These are phyloP conservation scores for Platypus cylindrus DNA, from an alignment of 2,888 invertebrate species.

Conservation along the genomic window DNA sequence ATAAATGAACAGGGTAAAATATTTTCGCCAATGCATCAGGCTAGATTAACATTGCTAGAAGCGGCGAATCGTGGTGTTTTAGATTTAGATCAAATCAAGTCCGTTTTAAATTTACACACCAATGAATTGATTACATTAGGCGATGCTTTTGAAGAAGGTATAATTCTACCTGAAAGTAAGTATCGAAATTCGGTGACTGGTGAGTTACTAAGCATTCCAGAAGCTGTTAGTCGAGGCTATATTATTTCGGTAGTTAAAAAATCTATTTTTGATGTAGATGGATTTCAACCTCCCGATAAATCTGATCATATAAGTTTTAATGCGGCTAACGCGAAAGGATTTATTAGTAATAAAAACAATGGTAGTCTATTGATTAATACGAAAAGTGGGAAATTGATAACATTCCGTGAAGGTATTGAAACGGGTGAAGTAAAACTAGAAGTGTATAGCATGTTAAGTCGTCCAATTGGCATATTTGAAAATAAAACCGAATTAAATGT, in stretches of 20 bases:
- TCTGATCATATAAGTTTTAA: conserved; percentile 77
- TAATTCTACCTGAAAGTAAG: conserved; percentile 62
- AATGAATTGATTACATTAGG: conserved; percentile 70
- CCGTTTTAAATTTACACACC: conserved; percentile 67
- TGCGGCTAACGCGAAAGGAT: conserved; percentile 61
- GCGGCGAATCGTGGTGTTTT: conserved; percentile 79
- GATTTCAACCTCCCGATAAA: conserved; percentile 70
- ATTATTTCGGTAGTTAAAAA: conserved; percentile 78
- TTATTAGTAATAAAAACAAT: conserved; percentile 60
- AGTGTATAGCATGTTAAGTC: conserved; percentile 72
- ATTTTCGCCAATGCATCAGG: conserved; percentile 66
- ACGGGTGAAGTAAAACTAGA: conserved; percentile 70
- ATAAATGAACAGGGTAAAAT: conserved; percentile 68
- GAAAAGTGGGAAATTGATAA: conserved; percentile 60
- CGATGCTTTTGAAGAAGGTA: conserved; percentile 70
- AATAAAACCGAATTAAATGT: conserved; percentile 65
- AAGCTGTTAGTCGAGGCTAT: conserved; percentile 81
- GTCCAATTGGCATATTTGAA: conserved; percentile 69
- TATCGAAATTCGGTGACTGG: conserved; percentile 64
- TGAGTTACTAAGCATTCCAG: conserved; percentile 62
- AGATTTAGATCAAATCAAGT: conserved; percentile 72
- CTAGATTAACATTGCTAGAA: conserved; percentile 66
- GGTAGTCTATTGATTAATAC: conserved; percentile 60
- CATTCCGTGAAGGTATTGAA: conserved; percentile 67
- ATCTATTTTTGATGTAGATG: conserved; percentile 86